These are phyloP conservation scores for Marmota flaviventris DNA, from an alignment of 2,113 vertebrate species.

Conservation along the genomic window DNA sequence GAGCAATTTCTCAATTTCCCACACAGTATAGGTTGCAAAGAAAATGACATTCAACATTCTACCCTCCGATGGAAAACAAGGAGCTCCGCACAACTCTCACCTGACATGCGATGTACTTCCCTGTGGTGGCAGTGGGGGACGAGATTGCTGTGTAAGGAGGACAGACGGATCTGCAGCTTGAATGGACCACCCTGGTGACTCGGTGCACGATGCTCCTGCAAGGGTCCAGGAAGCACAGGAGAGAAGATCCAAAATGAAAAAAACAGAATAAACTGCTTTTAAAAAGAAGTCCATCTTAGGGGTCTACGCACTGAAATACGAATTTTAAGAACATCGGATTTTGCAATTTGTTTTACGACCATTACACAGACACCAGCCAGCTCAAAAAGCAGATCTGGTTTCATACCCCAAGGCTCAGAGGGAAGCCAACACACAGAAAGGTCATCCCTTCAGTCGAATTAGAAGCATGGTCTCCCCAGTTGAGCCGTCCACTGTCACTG, in stretches of 20 bases:
- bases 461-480: not conserved
- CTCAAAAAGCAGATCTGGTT: conserved; percentile 54
- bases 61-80: conserved; percentile 50
- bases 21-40: not conserved
- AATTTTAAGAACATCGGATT: not conserved
- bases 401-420: not conserved
- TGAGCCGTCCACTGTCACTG: not conserved
- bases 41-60: not conserved
- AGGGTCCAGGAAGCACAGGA: conserved; percentile 66
- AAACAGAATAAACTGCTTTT: conserved; percentile 73
- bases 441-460: conserved; percentile 16
- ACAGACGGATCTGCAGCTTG: conserved; percentile 81
- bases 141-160: conserved; percentile 51
- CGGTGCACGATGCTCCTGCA: conserved; percentile 76
- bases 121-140: conserved; percentile 44
- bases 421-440: conserved; percentile 6
- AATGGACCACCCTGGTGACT: conserved; percentile 75
- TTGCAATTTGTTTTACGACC: not conserved
- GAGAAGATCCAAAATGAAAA: conserved; percentile 75
- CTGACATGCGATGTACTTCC: conserved; percentile 83
- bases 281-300: not conserved
- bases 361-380: not conserved
- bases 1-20: conserved; percentile 17
- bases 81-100: conserved; percentile 79
- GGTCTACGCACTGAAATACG: not conserved